Conservation (phyloP, 2,113 vertebrate genomes). For the Nesogale talazaci region DNA sequence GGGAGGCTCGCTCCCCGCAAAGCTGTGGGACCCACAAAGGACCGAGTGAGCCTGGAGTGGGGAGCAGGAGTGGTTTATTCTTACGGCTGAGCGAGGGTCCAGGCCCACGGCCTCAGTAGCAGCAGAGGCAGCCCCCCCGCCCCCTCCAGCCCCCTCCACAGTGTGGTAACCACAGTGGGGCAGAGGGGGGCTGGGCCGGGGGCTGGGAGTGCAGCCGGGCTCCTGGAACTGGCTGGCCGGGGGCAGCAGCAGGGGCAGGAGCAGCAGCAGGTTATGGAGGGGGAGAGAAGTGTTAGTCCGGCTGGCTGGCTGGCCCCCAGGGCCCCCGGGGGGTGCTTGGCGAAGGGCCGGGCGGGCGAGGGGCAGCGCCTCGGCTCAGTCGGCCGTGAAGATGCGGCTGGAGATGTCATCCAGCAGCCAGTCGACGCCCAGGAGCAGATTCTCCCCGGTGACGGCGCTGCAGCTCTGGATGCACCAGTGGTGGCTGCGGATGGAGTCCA, state of each 20-base stretch:
- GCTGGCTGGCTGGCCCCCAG: neutral
- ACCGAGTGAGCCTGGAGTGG: neutral
- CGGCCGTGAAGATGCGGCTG: constrained; percentile 83
- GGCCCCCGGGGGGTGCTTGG: neutral
- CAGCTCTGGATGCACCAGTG: constrained; percentile 95
- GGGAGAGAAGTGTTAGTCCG: constrained; percentile 33
- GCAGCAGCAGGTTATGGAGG: constrained; percentile 43
- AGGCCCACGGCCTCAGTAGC: neutral
- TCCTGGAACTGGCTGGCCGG: neutral
- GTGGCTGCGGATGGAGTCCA: constrained; percentile 92
- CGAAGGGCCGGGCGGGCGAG: neutral
- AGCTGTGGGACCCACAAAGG: neutral
- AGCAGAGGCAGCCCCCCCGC: constrained; percentile 1
- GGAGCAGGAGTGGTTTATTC: constrained; percentile 70
- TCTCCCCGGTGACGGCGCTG: constrained; percentile 93
- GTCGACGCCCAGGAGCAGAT: constrained; percentile 91
- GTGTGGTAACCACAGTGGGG: neutral
- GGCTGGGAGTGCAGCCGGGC: constrained; percentile 24
- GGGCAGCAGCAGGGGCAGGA: constrained; percentile 22
- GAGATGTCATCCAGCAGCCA: constrained; percentile 89
- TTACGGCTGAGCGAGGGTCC: constrained; percentile 32
- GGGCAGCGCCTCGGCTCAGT: constrained; percentile 55
- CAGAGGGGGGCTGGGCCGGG: neutral
- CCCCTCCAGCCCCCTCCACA: neutral
- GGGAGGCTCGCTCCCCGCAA: neutral